Evolutionary conservation across 2,797 vertebrate genomes (phyloP).

Genomic region (Thamnophis elegans): DNA sequence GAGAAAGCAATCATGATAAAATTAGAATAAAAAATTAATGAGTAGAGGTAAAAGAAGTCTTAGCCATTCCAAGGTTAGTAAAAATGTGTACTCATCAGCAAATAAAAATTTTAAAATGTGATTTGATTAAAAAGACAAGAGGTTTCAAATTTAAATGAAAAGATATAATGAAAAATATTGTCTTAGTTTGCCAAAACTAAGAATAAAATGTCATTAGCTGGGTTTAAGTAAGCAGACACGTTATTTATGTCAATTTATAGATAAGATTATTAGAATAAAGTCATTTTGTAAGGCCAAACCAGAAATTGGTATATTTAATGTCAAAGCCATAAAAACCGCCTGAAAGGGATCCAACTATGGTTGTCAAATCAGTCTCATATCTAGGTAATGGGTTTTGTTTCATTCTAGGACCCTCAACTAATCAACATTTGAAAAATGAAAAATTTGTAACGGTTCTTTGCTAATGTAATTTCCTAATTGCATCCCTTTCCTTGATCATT

Average conservation of each 20-base stretch:
- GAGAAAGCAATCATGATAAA: background rate
- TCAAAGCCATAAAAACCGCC: background rate
- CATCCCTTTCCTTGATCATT: background rate
- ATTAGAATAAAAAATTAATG: conserved; percentile 11
- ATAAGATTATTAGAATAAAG: background rate
- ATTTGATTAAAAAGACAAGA: background rate
- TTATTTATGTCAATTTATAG: background rate
- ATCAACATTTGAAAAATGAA: background rate
- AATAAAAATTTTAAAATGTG: background rate
- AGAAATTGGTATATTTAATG: background rate
- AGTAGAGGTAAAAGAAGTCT: background rate
- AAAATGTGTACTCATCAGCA: background rate
- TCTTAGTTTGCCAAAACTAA: background rate
- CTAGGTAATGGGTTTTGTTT: background rate
- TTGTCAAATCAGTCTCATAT: background rate
- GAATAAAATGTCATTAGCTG: background rate
- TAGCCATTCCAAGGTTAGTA: background rate
- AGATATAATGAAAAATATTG: background rate
- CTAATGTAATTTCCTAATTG: background rate
- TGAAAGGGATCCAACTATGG: background rate
- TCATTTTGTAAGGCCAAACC: background rate
- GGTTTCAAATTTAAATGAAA: background rate
- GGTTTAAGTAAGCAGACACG: background rate
- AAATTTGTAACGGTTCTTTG: background rate
- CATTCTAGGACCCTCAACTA: background rate